Conservation (phyloP, 2,113 vertebrate species). For the Vimba vimba region DNA sequence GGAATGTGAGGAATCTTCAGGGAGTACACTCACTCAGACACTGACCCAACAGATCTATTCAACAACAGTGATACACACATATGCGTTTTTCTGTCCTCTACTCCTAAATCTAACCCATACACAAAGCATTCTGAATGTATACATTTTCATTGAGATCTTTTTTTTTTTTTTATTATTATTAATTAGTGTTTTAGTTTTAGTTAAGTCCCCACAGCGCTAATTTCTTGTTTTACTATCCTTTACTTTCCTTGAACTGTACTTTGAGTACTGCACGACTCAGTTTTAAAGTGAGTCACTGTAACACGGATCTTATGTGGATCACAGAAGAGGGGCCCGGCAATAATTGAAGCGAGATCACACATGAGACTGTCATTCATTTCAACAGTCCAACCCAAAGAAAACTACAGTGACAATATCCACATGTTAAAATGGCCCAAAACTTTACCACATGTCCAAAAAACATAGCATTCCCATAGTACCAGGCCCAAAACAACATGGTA, state of each 20-base stretch:
- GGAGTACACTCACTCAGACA: slow-evolving; percentile 18
- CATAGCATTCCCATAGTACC: no score
- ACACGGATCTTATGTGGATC: no score
- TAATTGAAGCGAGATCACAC: no score
- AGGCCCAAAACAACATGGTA: neutral
- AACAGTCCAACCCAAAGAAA: no score
- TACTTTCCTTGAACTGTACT: no score
- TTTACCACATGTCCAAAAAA: no score
- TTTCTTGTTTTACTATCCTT: neutral
- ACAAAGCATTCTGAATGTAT: neutral
- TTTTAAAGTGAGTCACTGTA: neutral
- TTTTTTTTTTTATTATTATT: neutral
- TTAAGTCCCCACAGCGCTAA: neutral
- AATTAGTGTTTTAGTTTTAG: neutral
- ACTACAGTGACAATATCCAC: no score
- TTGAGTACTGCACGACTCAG: neutral
- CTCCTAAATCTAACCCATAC: neutral
- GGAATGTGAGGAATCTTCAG: slow-evolving; percentile 47
- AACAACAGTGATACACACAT: slow-evolving; percentile 34
- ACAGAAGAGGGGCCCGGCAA: no score
- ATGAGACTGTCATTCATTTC: no score
- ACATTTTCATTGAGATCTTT: neutral
- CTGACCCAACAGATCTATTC: neutral
- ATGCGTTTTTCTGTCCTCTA: neutral
- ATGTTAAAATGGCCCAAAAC: no score